Conservation (phyloP, 2,797 vertebrate genomes). For the Lagocephalus sceleratus region DNA sequence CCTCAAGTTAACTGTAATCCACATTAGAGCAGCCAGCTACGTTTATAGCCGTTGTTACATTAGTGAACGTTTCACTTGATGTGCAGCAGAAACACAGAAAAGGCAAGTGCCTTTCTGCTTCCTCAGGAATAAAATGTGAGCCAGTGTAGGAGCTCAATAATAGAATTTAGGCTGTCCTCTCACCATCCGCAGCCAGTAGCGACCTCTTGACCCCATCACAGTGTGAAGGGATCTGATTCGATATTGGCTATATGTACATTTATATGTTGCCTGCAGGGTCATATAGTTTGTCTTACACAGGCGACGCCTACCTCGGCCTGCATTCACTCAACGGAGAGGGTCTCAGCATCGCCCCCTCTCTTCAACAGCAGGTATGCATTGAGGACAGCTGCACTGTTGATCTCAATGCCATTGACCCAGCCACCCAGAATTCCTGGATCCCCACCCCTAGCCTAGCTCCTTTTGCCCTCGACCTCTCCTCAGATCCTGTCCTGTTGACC, state of each 20-base stretch:
- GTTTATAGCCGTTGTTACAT: too few relatives aligned
- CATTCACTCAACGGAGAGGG: slow-evolving; percentile 79
- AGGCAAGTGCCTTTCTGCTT: too few relatives aligned
- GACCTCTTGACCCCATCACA: slow-evolving; percentile 36
- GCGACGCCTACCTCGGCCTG: slow-evolving; percentile 78
- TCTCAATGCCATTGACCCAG: slow-evolving; percentile 58
- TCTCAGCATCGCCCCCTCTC: slow-evolving; percentile 74
- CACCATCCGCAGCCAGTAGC: slow-evolving; percentile 23
- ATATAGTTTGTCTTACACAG: slow-evolving; percentile 80
- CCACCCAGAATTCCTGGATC: slow-evolving; percentile 37
- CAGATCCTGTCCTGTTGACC: slow-evolving; percentile 43
- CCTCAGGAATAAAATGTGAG: too few relatives aligned
- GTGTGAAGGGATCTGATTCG: slow-evolving; percentile 52
- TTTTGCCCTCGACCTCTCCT: slow-evolving; percentile 33
- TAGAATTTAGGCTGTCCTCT: slow-evolving; percentile 11
- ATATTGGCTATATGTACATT: slow-evolving; percentile 47
- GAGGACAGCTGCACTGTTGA: slow-evolving; percentile 55
- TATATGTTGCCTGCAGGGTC: slow-evolving; percentile 76
- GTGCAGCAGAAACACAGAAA: slow-evolving; percentile 4
- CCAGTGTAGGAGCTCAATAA: slow-evolving; percentile 1
- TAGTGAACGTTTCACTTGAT: neutral
- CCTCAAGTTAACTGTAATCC: neutral
- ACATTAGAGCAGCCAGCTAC: too few relatives aligned
- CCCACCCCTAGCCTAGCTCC: slow-evolving; percentile 49
- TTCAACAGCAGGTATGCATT: slow-evolving; percentile 81